Conservation (phyloP, 2,113 vertebrate genomes). For the Bambusicola thoracicus region DNA sequence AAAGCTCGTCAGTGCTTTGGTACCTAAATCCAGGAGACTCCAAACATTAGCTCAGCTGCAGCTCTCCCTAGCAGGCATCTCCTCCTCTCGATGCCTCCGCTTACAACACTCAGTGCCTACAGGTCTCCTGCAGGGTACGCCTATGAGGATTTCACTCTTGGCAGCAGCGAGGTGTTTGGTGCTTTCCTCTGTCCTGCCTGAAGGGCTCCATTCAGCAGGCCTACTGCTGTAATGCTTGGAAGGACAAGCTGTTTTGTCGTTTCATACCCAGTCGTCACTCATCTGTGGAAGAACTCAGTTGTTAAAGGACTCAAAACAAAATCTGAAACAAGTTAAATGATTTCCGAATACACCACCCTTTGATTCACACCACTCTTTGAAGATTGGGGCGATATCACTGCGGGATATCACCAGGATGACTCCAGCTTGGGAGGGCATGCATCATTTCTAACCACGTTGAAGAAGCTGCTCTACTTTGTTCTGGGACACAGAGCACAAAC, state of each 20-base stretch:
- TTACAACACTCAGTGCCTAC: background rate
- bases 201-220: background rate
- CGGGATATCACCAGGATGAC: background rate
- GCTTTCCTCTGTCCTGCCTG: background rate
- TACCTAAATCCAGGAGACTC: background rate
- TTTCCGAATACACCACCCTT: background rate
- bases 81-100: background rate
- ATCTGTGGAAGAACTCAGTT: background rate
- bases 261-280: background rate
- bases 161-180: background rate
- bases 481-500: background rate
- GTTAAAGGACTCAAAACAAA: slow-evolving; percentile 8
- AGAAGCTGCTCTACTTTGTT: background rate
- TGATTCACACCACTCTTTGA: background rate
- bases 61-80: background rate
- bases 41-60: background rate
- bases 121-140: background rate
- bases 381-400: background rate
- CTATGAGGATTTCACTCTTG: background rate
- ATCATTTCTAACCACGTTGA: background rate
- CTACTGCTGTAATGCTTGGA: background rate
- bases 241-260: background rate
- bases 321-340: background rate
- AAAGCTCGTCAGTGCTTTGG: background rate
- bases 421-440: background rate